phyloP scores from a whole-genome alignment of 2,888 invertebrate genomes.

The Brenthis daphne region DNA sequence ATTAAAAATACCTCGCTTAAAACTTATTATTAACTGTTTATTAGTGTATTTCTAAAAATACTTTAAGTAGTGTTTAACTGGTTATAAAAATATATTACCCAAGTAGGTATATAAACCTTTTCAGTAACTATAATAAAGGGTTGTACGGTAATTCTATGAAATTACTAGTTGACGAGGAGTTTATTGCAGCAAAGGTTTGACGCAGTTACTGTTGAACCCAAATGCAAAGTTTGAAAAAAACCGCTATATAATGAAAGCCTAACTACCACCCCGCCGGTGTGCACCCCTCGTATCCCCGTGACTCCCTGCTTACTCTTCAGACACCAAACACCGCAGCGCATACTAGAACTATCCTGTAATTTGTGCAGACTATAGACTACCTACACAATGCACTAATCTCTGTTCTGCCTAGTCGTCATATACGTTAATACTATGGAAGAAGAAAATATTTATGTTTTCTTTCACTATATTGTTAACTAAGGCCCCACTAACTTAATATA shows the following conservation, averaged over 20 bases:
- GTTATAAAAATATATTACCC: no score
- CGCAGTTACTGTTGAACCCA: conserved; percentile 26
- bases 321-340: conserved; percentile 36
- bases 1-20: no score
- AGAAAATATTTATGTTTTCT: neutral
- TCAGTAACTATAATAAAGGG: neutral
- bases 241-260: conserved; percentile 40
- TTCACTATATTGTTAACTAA: no score
- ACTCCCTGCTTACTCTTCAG: conserved; percentile 42
- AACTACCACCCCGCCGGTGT: conserved; percentile 39
- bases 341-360: conserved; percentile 40
- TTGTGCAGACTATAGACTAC: conserved; percentile 32
- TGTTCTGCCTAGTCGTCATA: conserved; percentile 11
- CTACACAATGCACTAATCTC: conserved; percentile 27
- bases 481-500: no score
- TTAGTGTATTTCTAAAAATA: no score
- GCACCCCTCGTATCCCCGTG: conserved; percentile 30
- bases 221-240: conserved; percentile 38
- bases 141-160: neutral
- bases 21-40: no score
- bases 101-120: neutral
- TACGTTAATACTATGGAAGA: conserved; percentile 6
- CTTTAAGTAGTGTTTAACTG: no score
- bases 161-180: neutral
- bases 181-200: conserved; percentile 11